Percentiles rank a stretch among this genome's conserved stretches.
phyloP scores from a whole-genome alignment of 2,888 invertebrate species.

The Cephus pygmeus region DNA sequence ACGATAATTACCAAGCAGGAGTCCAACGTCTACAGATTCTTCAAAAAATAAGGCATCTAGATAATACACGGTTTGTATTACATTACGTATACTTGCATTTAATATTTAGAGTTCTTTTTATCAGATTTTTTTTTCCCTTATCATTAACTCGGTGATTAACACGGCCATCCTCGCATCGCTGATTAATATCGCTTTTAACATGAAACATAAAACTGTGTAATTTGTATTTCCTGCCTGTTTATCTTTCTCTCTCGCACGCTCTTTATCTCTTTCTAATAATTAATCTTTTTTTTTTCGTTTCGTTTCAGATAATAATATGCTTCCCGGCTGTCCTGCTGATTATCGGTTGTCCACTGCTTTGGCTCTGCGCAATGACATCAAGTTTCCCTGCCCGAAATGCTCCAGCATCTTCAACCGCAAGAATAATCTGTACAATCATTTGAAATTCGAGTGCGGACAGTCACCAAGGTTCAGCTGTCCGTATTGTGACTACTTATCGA shows the following conservation, averaged over 20 bases:
- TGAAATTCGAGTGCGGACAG: slow-evolving; percentile 62
- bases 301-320: slow-evolving; percentile 4
- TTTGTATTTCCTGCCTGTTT: background rate
- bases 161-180: background rate
- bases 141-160: background rate
- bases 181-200: background rate
- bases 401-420: slow-evolving; percentile 53
- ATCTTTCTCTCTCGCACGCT: background rate
- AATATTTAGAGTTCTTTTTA: background rate
- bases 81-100: background rate
- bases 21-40: background rate
- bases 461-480: slow-evolving; percentile 62
- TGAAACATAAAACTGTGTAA: background rate
- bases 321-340: slow-evolving; percentile 12
- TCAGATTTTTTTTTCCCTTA: background rate
- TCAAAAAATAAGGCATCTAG: background rate
- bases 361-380: slow-evolving; percentile 32
- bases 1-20: background rate
- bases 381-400: slow-evolving; percentile 52
- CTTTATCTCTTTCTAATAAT: background rate
- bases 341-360: slow-evolving; percentile 21
- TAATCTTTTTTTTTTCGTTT: background rate
- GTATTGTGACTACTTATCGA: slow-evolving; percentile 51
- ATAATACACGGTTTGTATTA: background rate
- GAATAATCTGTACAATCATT: slow-evolving; percentile 55